phyloP scores from a whole-genome alignment of 1,140 invertebrate genomes.

The Mylabris phalerata region DNA sequence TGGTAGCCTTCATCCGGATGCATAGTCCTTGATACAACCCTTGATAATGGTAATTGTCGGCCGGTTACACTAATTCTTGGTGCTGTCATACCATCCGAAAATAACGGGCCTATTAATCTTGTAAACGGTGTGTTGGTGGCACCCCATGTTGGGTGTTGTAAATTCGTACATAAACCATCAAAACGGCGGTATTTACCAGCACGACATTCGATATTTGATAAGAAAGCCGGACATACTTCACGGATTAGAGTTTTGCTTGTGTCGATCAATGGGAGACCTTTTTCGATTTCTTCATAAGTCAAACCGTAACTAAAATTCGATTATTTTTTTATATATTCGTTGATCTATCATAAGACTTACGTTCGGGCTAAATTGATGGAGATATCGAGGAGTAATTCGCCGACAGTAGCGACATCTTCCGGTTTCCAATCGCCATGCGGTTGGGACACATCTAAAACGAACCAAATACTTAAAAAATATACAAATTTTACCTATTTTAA shows the following conservation, averaged over 20 bases:
- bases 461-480: conserved; percentile 1
- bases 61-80: conserved; percentile 71
- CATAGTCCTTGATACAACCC: conserved; percentile 81
- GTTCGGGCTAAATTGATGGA: conserved; percentile 76
- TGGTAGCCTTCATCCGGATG: conserved; percentile 88
- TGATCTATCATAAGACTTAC: conserved; percentile 51
- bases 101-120: conserved; percentile 69
- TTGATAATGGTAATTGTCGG: conserved; percentile 65
- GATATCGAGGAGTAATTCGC: conserved; percentile 78
- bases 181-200: conserved; percentile 84
- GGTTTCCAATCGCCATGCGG: conserved; percentile 70
- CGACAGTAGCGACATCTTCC: conserved; percentile 74
- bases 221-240: conserved; percentile 80
- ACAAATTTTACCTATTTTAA: background rate
- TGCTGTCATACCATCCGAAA: conserved; percentile 72
- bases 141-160: conserved; percentile 86
- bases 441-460: conserved; percentile 60
- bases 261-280: conserved; percentile 80
- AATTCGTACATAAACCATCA: conserved; percentile 90
- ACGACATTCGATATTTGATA: conserved; percentile 79
- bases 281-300: conserved; percentile 78
- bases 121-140: conserved; percentile 76
- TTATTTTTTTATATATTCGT: background rate
- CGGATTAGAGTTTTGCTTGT: conserved; percentile 81
- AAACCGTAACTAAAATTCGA: conserved; percentile 64